Evolutionary conservation across 2,113 vertebrate species (phyloP).

Genomic region (Ivindomyrus marchei): DNA sequence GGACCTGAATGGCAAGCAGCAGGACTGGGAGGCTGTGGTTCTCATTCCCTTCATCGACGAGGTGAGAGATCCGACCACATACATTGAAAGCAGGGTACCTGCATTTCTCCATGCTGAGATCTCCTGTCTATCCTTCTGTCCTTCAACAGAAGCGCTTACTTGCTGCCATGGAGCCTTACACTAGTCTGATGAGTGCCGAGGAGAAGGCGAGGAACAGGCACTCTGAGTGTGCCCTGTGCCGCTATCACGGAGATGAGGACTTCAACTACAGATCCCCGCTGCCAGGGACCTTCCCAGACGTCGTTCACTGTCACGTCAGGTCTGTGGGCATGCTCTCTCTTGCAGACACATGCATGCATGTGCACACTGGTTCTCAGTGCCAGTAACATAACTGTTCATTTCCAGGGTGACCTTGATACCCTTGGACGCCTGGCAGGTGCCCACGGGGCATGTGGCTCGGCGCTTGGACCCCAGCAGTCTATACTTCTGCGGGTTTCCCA

Average conservation of each 20-base stretch:
- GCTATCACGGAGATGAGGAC: constrained; percentile 63
- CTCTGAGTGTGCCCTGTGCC: constrained; percentile 78
- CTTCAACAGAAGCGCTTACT: constrained; percentile 72
- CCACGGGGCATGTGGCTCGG: constrained; percentile 63
- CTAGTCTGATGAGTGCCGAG: constrained; percentile 63
- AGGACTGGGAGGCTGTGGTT: constrained; percentile 98
- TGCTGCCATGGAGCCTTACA: constrained; percentile 82
- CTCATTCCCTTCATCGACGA: constrained; percentile 97
- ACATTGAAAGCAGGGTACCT: background rate
- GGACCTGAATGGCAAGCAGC: constrained; percentile 95
- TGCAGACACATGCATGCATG: background rate
- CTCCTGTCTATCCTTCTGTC: background rate
- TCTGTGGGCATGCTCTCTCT: constrained; percentile 38
- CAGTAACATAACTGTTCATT: constrained; percentile 14
- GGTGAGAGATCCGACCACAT: constrained; percentile 44
- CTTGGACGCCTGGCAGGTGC: constrained; percentile 83
- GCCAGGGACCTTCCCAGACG: constrained; percentile 75
- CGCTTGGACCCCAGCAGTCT: constrained; percentile 70
- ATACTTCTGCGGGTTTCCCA: constrained; percentile 96
- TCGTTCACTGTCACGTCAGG: constrained; percentile 74
- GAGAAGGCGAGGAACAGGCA: constrained; percentile 83
- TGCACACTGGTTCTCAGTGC: background rate
- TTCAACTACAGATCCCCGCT: constrained; percentile 68
- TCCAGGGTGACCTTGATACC: constrained; percentile 72
- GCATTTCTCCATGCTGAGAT: background rate